Percentiles rank a stretch among this genome's conserved stretches.
phyloP scores from a whole-genome alignment of 30 jellyfish, hydroid and myxozoan species.

The Cassiopea andromeda region DNA sequence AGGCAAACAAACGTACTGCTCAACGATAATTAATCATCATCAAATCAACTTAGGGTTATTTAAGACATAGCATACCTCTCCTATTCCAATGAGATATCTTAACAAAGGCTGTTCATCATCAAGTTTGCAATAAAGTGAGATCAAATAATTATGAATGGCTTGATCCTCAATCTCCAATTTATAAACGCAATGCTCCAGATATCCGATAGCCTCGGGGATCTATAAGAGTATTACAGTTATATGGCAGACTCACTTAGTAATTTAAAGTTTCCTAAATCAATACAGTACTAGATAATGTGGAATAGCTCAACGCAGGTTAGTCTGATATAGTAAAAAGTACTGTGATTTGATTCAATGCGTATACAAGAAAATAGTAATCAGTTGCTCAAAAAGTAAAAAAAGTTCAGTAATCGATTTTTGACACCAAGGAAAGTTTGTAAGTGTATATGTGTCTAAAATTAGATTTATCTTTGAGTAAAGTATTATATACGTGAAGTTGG shows the following conservation, averaged over 20 bases:
- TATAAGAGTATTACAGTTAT: neutral
- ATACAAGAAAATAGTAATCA: no score
- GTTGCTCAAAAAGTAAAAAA: no score
- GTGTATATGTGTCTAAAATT: no score
- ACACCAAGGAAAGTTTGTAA: no score
- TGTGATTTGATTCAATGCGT: no score
- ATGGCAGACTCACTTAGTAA: neutral
- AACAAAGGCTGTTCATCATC: slow-evolving; percentile 86
- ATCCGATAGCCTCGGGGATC: slow-evolving; percentile 81
- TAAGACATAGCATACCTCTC: slow-evolving; percentile 69
- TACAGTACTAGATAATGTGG: neutral
- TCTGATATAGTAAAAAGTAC: no score
- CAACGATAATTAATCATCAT: no score
- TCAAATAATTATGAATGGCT: slow-evolving; percentile 92
- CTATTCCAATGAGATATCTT: slow-evolving; percentile 86
- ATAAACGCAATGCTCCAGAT: slow-evolving; percentile 95
- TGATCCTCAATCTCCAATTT: slow-evolving; percentile 76
- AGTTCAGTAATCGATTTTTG: no score
- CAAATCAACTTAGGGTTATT: neutral
- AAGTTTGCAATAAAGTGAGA: slow-evolving; percentile 89
- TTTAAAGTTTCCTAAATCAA: neutral
- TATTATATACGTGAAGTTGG: no score
- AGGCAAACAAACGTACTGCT: no score
- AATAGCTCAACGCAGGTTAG: no score
- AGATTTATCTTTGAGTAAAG: no score